Evolutionary conservation across 2,888 invertebrate genomes (phyloP), one percentile per base, ranked within the genome.

Genomic region (Philaethria dido): DNA sequence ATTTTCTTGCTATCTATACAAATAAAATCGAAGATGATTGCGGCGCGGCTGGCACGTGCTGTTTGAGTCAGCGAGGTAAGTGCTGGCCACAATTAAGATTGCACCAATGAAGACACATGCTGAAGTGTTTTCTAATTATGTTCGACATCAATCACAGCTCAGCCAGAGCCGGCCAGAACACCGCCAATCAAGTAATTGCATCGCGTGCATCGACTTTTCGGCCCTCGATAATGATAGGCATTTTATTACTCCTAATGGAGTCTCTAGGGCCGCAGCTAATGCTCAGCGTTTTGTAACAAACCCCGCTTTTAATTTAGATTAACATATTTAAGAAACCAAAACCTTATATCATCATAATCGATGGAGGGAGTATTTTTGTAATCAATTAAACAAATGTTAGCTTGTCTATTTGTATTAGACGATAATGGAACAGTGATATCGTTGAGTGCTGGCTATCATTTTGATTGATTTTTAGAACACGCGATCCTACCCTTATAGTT

Each of bases 111-210:
- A 92, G 92, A 91, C 92, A 92, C 85, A 88, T 81, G 88, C 86
- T 92, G 89, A 91, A 92, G 92, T 92, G 92, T 91, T 90, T 92
- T 92, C 92, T 92, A 92, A 92, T 92, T 92, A 92, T 87, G 90
- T 86, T 84, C 88, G 81, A 88, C 88, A 92, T 92, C 89, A 90
- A 92, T 92, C 92, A 89, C 88, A 80, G 80, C 81, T 80, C 82
- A 78, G 83, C 82, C 85, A 80, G 84, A 83, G 78, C 82, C 80
- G 77, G 77, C 88, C 92, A 90, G 91, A 90, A 86, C 89, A 88
- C 88, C 87, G 86, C 90, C 91, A 92, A 92, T 92, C 92, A 92
- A 89, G 90, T 92, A 90, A 92, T 92, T 92, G 92, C 92, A 92
- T 92, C 90, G 92, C 92, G 92, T 92, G 92, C 92, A 92, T 91